Base-by-base conservation (phyloP, 2,113 vertebrate genomes). In the Vimba vimba region DNA sequence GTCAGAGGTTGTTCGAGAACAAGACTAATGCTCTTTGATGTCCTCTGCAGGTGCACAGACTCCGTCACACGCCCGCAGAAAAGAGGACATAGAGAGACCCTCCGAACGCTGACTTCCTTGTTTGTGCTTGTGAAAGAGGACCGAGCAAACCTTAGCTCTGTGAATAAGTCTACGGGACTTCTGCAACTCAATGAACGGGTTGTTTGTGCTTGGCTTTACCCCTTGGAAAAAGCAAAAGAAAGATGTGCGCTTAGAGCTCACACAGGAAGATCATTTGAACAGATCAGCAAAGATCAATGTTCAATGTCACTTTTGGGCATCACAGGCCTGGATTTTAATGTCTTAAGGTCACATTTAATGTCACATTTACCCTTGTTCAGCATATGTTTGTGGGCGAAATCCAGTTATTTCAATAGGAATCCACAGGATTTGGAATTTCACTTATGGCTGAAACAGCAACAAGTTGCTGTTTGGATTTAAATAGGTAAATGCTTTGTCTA, bases 1-100 rank as follows among this genome's bases (percentile, higher is more conserved):
- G 94, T 93, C 90, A 92, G 88, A 89, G 76, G 91, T 91, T 93
- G 88, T 92, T 90, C 91, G 91, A 93, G 92, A 88, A 92, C 90
- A 91, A 93, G 90, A 91, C 85, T 89, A 88, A 92, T 93, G 90
- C 92, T 92, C 92, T 94, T 87, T 91, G 87, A 92, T 91, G 92
- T 91, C 89, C 76, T 92, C 92, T 93, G 91, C 86, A 95, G 93
- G 91, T 95, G 89, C 91, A 87, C 88, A 76, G 82, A 59, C 83
- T 87, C 86, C 43, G 55, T 9, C 91, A 86, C 50, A 33, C 27
- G 62, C 64, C 64, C 43, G 21, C 62, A 73, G 83, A 87, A 62
- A 84, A 87, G 89, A 12, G 60, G 85, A 86, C 82, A 85, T 66
- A 76, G n/a, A 78, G 81, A 82, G 81, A 83, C 84, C 88, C 88